Evolutionary conservation across 2,797 vertebrate genomes (phyloP).

Genomic region (Psittacula derbiana): DNA sequence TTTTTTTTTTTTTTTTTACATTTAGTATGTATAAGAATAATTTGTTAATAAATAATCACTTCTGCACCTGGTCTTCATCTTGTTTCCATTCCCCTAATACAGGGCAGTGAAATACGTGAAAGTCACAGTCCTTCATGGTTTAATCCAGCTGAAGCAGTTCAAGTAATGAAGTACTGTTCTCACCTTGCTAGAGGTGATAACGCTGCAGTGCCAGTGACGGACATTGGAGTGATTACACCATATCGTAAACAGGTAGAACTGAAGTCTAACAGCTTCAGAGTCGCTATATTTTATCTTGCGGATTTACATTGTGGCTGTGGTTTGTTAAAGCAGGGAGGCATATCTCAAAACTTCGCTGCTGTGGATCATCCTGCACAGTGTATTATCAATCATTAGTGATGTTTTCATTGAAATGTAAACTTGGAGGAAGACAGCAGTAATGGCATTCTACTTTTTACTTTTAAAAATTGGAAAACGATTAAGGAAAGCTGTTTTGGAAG

Average conservation of each 20-base stretch:
- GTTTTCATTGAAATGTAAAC: not conserved
- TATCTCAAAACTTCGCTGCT: not conserved
- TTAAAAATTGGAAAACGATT: not conserved
- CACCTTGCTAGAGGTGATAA: conserved; percentile 84
- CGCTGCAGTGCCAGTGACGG: conserved; percentile 74
- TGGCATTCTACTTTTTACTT: not conserved
- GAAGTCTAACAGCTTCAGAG: not conserved
- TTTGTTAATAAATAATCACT: not conserved
- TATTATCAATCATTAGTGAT: not conserved
- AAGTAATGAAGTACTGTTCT: conserved; percentile 92
- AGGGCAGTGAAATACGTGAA: conserved; percentile 92
- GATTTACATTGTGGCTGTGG: not conserved
- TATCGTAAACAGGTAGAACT: conserved; percentile 90
- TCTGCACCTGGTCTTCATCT: not conserved
- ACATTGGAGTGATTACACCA: conserved; percentile 91
- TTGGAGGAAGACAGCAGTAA: not conserved
- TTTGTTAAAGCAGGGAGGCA: not conserved
- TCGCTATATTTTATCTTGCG: not conserved
- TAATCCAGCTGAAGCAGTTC: conserved; percentile 91
- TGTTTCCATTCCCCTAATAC: not conserved
- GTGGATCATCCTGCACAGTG: not conserved
- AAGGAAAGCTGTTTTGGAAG: not conserved
- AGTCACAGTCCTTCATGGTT: conserved; percentile 92
- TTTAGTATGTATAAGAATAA: not conserved
- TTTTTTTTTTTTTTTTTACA: not conserved